Evolutionary conservation across 2,888 invertebrate species (phyloP).

Genomic region (Caenorhabditis sp.): DNA sequence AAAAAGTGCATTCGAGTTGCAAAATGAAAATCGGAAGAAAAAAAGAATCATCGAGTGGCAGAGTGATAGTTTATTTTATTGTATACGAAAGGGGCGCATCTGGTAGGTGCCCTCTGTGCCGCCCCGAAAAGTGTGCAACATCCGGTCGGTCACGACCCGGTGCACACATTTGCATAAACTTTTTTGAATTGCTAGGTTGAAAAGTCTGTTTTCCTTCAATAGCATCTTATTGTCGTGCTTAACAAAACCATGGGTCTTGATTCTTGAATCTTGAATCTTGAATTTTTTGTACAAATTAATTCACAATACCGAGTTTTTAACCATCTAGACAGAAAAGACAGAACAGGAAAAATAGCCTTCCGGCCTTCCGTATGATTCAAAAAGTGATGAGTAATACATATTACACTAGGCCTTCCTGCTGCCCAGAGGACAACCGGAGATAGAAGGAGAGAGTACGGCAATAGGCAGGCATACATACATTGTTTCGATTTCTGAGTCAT

Average conservation of each 20-base stretch:
- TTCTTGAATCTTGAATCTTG: too few species aligned
- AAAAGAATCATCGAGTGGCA: neutral
- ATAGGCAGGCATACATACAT: too few species aligned
- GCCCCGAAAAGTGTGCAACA: slow-evolving; percentile 45
- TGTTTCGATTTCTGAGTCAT: slow-evolving; percentile 24
- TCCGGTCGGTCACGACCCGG: slow-evolving; percentile 49
- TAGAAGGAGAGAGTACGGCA: slow-evolving; percentile 13
- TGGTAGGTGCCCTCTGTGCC: slow-evolving; percentile 38
- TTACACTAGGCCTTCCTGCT: slow-evolving; percentile 39
- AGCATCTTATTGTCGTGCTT: too few species aligned
- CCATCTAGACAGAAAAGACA: too few species aligned
- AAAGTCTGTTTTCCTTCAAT: too few species aligned
- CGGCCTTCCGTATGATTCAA: slow-evolving; percentile 34
- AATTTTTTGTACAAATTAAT: too few species aligned
- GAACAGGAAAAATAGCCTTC: too few species aligned
- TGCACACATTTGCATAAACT: slow-evolving; percentile 59
- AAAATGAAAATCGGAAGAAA: neutral
- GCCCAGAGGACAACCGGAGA: slow-evolving; percentile 27
- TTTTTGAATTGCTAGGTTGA: too few species aligned
- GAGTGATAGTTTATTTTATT: slow-evolving; percentile 47
- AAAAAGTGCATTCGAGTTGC: neutral
- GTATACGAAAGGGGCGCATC: slow-evolving; percentile 36
- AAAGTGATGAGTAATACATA: slow-evolving; percentile 59
- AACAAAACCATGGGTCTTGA: too few species aligned
- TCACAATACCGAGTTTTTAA: too few species aligned